Base-by-base conservation (phyloP, 2,113 vertebrate species). In the Oryzias curvinotus region DNA sequence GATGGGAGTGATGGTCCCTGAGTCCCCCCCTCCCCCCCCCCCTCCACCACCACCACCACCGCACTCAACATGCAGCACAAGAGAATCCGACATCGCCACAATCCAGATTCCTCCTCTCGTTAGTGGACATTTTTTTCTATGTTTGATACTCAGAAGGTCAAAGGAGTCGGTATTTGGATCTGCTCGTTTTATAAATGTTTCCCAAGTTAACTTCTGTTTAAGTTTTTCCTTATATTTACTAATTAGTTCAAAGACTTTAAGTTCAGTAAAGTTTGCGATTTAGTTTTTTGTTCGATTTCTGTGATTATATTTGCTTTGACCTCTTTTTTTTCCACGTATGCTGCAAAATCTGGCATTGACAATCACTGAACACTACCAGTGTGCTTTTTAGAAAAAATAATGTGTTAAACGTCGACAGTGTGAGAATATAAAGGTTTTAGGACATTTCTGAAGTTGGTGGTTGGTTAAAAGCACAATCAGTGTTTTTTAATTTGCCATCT, bases 1-100 rank as follows among this genome's bases (percentile, higher is more conserved):
- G 95, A 98, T 43, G 96, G 96, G 88, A 98, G 95, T 8, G 96
- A 98, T 87, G 91, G 92, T 80, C 91, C 86, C 10, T 92, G 88
- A 87, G 49, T 7, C 41, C 17, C 25, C 14, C 19, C 41, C 17
- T 23, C 14, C 19, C 26, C 15, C 19, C 14, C 19, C n/a, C 5
- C 47, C 41, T 1, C 16, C 25, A 7, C 2, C 14, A 1, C 12
- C 5, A 14, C 16, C 25, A 7, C 2, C 14, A 1, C 12, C 5
- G 14, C 18, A 16, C 17, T 1, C 28, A 14, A 7, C 17, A 53
- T 53, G 26, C 16, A 52, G 51, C 66, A 41, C 1, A 49, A 49
- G 18, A 56, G 52, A 79, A 26, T 42, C 44, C 19, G 30, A 23
- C 19, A 57, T 57, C 5, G 49, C 42, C 10, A 14, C 62, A 60